A percentile compares a stretch with the other conserved stretches of the same genome.
These are phyloP conservation scores for Chaetoderma sp. DNA, from an alignment of 2,888 invertebrate species.

Conservation along the genomic window DNA sequence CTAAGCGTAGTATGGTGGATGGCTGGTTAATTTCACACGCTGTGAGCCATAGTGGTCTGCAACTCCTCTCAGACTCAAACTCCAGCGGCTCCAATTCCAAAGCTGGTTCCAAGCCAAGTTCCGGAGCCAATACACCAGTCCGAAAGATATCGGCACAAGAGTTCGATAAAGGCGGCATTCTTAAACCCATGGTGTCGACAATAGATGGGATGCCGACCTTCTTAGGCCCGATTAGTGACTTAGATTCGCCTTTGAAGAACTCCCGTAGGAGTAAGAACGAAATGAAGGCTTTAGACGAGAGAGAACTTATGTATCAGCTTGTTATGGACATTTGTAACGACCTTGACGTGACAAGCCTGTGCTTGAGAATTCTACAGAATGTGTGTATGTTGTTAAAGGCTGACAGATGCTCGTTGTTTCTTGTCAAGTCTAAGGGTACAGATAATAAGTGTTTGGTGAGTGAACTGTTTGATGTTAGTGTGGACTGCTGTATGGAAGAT, in stretches of 20 bases:
- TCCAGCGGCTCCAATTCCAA: conserved; percentile 59
- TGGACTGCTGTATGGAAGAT: conserved; percentile 79
- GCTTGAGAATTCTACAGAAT: conserved; percentile 68
- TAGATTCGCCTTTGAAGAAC: conserved; percentile 71
- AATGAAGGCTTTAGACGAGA: conserved; percentile 64
- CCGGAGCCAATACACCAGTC: conserved; percentile 93
- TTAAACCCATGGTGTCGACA: conserved; percentile 89
- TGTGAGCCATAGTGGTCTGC: conserved; percentile 47
- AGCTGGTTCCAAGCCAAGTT: conserved; percentile 78
- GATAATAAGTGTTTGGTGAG: conserved; percentile 74
- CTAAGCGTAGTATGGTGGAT: conserved; percentile 91
- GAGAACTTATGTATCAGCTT: conserved; percentile 67
- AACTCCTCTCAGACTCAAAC: conserved; percentile 40
- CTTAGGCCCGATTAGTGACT: conserved; percentile 70
- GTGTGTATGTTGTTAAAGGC: conserved; percentile 66
- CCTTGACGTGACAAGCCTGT: conserved; percentile 65
- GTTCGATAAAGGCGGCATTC: conserved; percentile 90
- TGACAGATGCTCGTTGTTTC: conserved; percentile 66
- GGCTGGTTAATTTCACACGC: conserved; percentile 82
- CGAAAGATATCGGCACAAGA: conserved; percentile 95
- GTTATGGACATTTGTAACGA: conserved; percentile 68
- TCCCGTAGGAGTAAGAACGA: conserved; percentile 73
- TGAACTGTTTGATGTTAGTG: conserved; percentile 66
- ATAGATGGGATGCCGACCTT: conserved; percentile 95
- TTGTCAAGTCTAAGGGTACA: conserved; percentile 70